Percentiles rank a stretch among this genome's conserved stretches.
Conservation (phyloP, 2,797 vertebrate genomes). For the Gadopsis marmoratus region DNA sequence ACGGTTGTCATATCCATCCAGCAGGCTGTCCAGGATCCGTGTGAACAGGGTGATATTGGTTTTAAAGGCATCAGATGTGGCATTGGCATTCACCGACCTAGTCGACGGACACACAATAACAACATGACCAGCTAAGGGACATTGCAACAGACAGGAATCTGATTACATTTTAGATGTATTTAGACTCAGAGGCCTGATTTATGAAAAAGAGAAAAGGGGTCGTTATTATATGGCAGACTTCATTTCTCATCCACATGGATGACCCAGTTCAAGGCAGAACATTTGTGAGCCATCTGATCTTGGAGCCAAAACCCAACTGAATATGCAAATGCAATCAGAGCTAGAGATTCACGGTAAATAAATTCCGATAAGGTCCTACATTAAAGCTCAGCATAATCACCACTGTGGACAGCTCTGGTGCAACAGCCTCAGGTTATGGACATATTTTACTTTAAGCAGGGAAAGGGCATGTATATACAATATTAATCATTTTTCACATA, state of each 20-base stretch:
- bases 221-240: slow-evolving; percentile 43
- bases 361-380: slow-evolving; percentile 57
- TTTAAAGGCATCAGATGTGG: slow-evolving; percentile 93
- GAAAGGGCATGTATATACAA: slow-evolving; percentile 22
- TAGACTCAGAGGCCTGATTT: slow-evolving; percentile 37
- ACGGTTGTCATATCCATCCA: slow-evolving; percentile 99
- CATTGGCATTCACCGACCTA: slow-evolving; percentile 90
- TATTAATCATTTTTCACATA: slow-evolving; percentile 33
- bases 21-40: slow-evolving; percentile 96
- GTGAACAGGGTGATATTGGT: slow-evolving; percentile 99
- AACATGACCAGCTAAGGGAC: slow-evolving; percentile 21
- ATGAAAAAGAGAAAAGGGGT: slow-evolving; percentile 28
- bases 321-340: slow-evolving; percentile 75
- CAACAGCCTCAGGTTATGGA: slow-evolving; percentile 40
- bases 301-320: slow-evolving; percentile 69
- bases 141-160: slow-evolving; percentile 16
- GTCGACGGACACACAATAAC: slow-evolving; percentile 62
- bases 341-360: slow-evolving; percentile 66
- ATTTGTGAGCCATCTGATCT: slow-evolving; percentile 73
- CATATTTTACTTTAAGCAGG: slow-evolving; percentile 37
- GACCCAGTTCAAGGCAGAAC: slow-evolving; percentile 73
- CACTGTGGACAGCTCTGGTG: slow-evolving; percentile 24
- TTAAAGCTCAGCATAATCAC: slow-evolving; percentile 48
- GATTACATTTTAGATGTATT: slow-evolving; percentile 35
- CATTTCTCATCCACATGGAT: slow-evolving; percentile 60